phyloP scores from a whole-genome alignment of 2,113 vertebrate genomes.

The Cochlearius cochlearius region DNA sequence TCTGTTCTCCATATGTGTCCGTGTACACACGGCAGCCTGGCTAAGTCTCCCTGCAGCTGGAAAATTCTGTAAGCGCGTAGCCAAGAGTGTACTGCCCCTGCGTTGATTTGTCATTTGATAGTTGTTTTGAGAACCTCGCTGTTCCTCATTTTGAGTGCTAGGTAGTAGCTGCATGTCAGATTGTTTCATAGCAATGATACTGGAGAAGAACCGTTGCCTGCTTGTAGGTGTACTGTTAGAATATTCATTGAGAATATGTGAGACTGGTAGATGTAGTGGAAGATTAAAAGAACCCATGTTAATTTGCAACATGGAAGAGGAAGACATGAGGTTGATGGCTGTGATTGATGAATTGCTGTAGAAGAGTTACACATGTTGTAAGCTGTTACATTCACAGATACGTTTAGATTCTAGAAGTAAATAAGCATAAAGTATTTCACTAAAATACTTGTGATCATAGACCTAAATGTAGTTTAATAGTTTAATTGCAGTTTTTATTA shows the following conservation, averaged over 20 bases:
- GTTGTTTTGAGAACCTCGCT: neutral
- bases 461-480: neutral
- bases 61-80: neutral
- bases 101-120: accelerated
- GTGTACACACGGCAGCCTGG: neutral
- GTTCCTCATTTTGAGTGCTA: neutral
- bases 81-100: neutral
- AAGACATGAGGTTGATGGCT: neutral
- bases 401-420: neutral
- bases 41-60: neutral
- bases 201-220: neutral
- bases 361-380: neutral
- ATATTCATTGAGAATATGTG: neutral
- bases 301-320: neutral
- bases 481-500: neutral
- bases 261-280: neutral
- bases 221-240: neutral
- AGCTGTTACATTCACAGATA: neutral
- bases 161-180: neutral
- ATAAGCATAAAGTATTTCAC: neutral
- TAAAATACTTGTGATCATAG: neutral
- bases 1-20: neutral
- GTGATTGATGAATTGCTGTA: neutral
- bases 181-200: neutral
- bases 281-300: neutral